A percentile compares a stretch with the other conserved stretches of the same genome.
Evolutionary conservation across 2,113 vertebrate species (phyloP).

Genomic region (Petromus typicus): DNA sequence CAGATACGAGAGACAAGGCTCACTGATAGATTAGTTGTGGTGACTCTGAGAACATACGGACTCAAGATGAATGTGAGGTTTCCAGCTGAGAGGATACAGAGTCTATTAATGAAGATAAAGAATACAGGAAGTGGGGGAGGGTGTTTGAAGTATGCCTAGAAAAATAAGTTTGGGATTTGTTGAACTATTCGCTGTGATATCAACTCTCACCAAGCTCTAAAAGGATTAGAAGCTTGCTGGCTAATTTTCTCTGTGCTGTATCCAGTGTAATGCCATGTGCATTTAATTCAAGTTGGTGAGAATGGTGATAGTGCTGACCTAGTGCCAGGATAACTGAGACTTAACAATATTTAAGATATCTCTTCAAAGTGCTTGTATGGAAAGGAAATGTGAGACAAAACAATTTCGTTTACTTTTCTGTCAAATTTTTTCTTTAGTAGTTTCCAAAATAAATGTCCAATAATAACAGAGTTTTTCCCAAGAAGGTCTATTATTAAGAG

Average conservation of each 20-base stretch:
- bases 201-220: constrained; percentile 25
- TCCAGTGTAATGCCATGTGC: neutral
- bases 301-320: neutral
- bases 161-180: constrained; percentile 31
- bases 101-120: neutral
- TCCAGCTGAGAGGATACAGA: constrained; percentile 1
- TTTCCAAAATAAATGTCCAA: constrained; percentile 72
- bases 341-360: constrained; percentile 46
- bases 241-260: constrained; percentile 28
- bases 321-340: constrained; percentile 43
- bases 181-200: neutral
- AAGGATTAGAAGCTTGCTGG: constrained; percentile 6
- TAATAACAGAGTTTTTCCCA: constrained; percentile 69
- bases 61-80: constrained; percentile 53
- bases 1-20: constrained; percentile 45
- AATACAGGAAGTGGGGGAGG: neutral
- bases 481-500: constrained; percentile 48
- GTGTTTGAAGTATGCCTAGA: neutral
- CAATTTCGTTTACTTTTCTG: constrained; percentile 61
- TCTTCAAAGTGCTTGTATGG: constrained; percentile 48
- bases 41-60: constrained; percentile 41
- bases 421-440: constrained; percentile 61
- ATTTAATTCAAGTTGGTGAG: constrained; percentile 22
- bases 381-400: constrained; percentile 65
- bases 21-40: neutral